Evolutionary conservation across 1,140 invertebrate species (phyloP).

Genomic region (Anthonomus grandis): DNA sequence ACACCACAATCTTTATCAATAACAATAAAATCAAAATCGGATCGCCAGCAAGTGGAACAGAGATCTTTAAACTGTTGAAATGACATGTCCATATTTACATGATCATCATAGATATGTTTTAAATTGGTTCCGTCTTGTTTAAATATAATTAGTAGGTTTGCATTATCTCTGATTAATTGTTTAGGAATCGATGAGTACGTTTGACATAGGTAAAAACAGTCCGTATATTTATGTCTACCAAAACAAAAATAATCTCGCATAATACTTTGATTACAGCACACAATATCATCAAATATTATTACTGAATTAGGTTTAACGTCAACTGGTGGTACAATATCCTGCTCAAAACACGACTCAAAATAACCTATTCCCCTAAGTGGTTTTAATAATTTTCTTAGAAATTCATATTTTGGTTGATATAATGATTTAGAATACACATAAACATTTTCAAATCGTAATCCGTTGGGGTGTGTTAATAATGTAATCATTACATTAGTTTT

Average conservation of each 20-base stretch:
- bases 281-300: slow-evolving; percentile 47
- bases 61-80: slow-evolving; percentile 42
- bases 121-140: slow-evolving; percentile 48
- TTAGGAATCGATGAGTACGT: slow-evolving; percentile 48
- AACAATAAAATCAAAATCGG: slow-evolving; percentile 37
- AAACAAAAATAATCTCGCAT: slow-evolving; percentile 45
- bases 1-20: slow-evolving; percentile 41
- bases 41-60: slow-evolving; percentile 40
- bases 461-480: slow-evolving; percentile 40
- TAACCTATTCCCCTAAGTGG: slow-evolving; percentile 36
- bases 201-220: slow-evolving; percentile 46
- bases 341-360: slow-evolving; percentile 35
- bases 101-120: slow-evolving; percentile 47
- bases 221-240: slow-evolving; percentile 42
- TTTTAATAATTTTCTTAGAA: slow-evolving; percentile 36
- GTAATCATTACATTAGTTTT: slow-evolving; percentile 46
- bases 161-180: slow-evolving; percentile 48
- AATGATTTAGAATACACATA: slow-evolving; percentile 48
- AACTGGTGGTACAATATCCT: slow-evolving; percentile 30
- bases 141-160: slow-evolving; percentile 47
- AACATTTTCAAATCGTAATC: slow-evolving; percentile 46
- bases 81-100: slow-evolving; percentile 44
- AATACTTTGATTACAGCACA: slow-evolving; percentile 43
- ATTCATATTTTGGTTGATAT: slow-evolving; percentile 44
- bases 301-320: slow-evolving; percentile 38